Evolutionary conservation across 2,888 invertebrate species (phyloP).

Genomic region (Limnephilus auricula): DNA sequence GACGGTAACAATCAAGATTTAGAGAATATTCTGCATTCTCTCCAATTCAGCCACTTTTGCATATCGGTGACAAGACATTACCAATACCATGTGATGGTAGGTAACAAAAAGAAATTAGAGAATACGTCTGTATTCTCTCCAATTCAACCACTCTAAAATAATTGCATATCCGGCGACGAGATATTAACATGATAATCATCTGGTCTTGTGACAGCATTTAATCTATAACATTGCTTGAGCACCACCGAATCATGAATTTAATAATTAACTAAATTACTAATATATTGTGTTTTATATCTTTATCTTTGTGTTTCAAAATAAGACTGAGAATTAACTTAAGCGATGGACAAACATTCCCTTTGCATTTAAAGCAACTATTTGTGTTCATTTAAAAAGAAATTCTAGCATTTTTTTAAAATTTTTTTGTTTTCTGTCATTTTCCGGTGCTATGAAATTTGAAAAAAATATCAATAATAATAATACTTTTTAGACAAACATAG

Average conservation of each 20-base stretch:
- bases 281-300: background rate
- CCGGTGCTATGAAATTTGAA: background rate
- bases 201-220: conserved; percentile 5
- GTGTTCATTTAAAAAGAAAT: conserved; percentile 25
- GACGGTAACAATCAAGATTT: background rate
- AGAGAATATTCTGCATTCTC: background rate
- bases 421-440: background rate
- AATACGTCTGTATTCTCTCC: background rate
- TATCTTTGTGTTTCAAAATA: conserved; percentile 35
- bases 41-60: background rate
- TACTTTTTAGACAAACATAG: background rate
- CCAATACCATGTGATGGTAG: background rate
- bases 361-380: background rate
- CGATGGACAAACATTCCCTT: conserved; percentile 29
- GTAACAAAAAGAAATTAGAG: background rate
- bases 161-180: background rate
- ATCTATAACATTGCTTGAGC: conserved; percentile 2
- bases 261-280: conserved; percentile 19
- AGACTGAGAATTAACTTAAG: conserved; percentile 39
- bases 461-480: too few relatives aligned
- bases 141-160: background rate
- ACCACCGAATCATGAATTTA: conserved; percentile 20
- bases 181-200: background rate
- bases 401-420: background rate
- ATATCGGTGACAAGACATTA: background rate